Evolutionary conservation across 2,888 invertebrate species (phyloP), one percentile per base, ranked within the genome.

Genomic region (Lithophane ornitopus): DNA sequence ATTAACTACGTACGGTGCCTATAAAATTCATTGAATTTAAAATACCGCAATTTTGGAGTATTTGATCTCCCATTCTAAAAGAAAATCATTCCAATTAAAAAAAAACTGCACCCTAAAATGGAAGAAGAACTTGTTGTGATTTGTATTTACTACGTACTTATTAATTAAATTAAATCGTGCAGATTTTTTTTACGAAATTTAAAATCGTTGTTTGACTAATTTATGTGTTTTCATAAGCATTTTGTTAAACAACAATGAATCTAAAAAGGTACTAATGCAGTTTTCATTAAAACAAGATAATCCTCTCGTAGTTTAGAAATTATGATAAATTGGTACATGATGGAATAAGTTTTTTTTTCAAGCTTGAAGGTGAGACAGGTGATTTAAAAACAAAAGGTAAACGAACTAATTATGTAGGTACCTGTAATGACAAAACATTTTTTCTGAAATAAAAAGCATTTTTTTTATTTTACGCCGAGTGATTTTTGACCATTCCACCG

Each of bases 351-450:
- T 61, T 66, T 52, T 61, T 26, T 22, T 12, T 22, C 19, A 44
- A 49, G 59, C 12, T 65, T 34, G 11, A 77, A 80, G 65, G 82
- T 70, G 78, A 61, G 59, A 39, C 59, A 49, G 34, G 34, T 66
- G 26, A 66, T 80, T 69, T 41, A n/a, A 41, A 39, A 68, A 39
- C 19, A 77, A 44, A 44, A 59, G 68, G 78, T 75, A 22, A 62
- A 56, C 9, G 34, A 52, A 56, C 78, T 39, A 70, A 80, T 78
- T 56, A 34, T 34, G 34, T 56, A 34, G 2, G 34, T 34, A 70
- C 14, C 19, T 34, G 19, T 58, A 66, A 82, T 82, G 41, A 44
- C 54, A 14, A 19, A 19, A 65, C 49, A 63, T 82, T 76, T 81
- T 46, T 54, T 75, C 9, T 22, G 19, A 0, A 74, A 12, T 39